Base-by-base conservation (phyloP, 2,113 vertebrate genomes). In the Chaetops frenatus region DNA sequence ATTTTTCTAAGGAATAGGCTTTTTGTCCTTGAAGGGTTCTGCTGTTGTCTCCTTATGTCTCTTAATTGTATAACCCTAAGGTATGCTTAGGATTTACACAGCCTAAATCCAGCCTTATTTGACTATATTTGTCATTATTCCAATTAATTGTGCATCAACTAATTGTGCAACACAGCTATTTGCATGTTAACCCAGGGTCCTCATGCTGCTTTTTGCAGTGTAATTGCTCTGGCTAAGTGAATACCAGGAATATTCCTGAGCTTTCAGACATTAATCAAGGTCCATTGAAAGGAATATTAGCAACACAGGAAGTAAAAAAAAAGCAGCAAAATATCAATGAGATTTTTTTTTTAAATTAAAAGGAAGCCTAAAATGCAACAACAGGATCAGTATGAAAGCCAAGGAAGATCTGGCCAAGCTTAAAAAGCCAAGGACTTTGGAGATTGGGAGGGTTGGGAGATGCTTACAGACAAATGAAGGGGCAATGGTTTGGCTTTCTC, bases 71-170 rank as follows among this genome's bases (percentile, higher is more conserved):
- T 90, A 95, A 93, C 81, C 76, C 88, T 36, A 86, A 96, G 83
- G 92, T 96, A 93, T 44, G 86, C 71, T 82, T 86, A 69, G 90
- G 94, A 96, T 95, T 97, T 95, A 94, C 90, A 92, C 79, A 92
- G 92, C 82, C 85, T 88, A 93, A 97, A 93, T 47, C 79, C 71
- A 54, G 79, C 90, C 76, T 90, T 95, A 96, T 97, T 95, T 98
- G 96, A 96, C 94, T 94, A 56, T 88, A 94, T 96, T 97, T 97
- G 97, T 92, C 76, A 4, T 96, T 95, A 96, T 95, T 98, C 83
- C 93, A 94, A 95, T 94, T 97, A 97, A 98, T 97, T 97, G 86
- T 94, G 92, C 96, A 94, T 97, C 97, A 95, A 93, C 91, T 97
- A 96, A 97, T 97, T 97, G 92, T 58, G 69, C 94, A 97, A 96